Base-by-base conservation (phyloP, 30 jellyfish, hydroid and myxozoan species). In the Aurelia sp. region DNA sequence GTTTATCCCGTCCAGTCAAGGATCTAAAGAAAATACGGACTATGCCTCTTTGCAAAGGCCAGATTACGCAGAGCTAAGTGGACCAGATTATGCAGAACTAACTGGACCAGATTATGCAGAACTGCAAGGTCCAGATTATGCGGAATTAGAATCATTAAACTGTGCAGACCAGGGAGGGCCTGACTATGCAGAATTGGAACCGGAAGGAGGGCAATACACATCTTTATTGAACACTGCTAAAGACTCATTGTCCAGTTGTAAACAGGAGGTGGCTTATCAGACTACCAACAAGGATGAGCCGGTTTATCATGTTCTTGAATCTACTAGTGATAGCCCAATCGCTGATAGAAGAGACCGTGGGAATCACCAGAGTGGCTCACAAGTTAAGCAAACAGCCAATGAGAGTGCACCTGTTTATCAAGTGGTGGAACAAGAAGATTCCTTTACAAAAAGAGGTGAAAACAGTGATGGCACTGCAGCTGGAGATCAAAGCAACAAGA, bases 51-150 rank as follows among this genome's bases (percentile, higher is more conserved):
- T 58, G 23, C 20, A 58, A 17, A 20, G 23, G 5, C 67, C 67
- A 58, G 23, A 58, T 11, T 3, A 7, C 8, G 17, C 67, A 58
- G 67, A 58, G 16, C 10, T 7, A 0, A 7, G 50, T 37, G 50
- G 50, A 37, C 50, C 0, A 11, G 67, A 58, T 58, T 58, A 58
- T 58, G 69, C 69, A 2, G 69, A n/a, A 11, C 33, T 59, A 1
- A 59, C 23, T 3, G 69, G 33, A 18, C 69, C 69, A 59, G 69
- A 59, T 59, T 59, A 59, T 59, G 69, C 69, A 59, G 69, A 59
- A 9, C 69, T 59, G 69, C 33, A 59, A 59, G 3, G 55, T 44
- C 55, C 55, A 44, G 55, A 44, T 44, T 44, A 44, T 44, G 55
- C 55, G 55, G 55, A 44, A 44, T 44, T 44, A 10, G 15, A 44